Evolutionary conservation across 1,140 invertebrate genomes (phyloP).

Genomic region (Ylistrum balloti): DNA sequence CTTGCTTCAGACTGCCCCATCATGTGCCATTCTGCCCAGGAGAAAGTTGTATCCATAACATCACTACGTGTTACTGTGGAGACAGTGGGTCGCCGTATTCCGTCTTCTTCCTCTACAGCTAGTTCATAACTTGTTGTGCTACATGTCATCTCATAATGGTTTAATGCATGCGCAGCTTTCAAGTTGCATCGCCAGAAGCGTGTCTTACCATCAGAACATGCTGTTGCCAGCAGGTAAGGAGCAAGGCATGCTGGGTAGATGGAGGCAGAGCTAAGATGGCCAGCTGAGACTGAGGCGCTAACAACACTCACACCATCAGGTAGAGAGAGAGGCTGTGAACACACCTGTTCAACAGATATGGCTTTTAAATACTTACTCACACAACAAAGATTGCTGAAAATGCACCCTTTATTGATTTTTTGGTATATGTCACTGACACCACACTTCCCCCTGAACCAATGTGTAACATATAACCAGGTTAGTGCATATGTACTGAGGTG

Average conservation of each 20-base stretch:
- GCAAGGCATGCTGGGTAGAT: constrained; percentile 99
- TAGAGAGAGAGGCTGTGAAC: constrained; percentile 91
- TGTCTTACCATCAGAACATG: constrained; percentile 83
- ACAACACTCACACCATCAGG: constrained; percentile 95
- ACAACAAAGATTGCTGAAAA: no score
- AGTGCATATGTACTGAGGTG: no score
- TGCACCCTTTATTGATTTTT: no score
- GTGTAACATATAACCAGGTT: no score
- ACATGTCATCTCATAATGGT: neutral
- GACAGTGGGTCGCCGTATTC: constrained; percentile 53
- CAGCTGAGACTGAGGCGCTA: constrained; percentile 95
- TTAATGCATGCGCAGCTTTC: constrained; percentile 41
- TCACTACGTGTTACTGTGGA: constrained; percentile 61
- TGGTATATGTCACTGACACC: no score
- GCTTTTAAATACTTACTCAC: no score
- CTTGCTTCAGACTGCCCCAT: constrained; percentile 90
- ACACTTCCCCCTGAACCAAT: no score
- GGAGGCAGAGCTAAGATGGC: constrained; percentile 98
- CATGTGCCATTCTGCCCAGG: constrained; percentile 96
- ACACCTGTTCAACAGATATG: constrained; percentile 84
- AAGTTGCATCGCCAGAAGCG: constrained; percentile 92
- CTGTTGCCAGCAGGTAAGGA: constrained; percentile 96
- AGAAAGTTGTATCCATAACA: constrained; percentile 83
- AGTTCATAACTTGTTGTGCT: constrained; percentile 73
- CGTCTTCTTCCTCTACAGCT: constrained; percentile 69